Evolutionary conservation across 1,140 invertebrate species (phyloP), one percentile per base, ranked within the genome.

Genomic region (Pseudomyrmex gracilis): DNA sequence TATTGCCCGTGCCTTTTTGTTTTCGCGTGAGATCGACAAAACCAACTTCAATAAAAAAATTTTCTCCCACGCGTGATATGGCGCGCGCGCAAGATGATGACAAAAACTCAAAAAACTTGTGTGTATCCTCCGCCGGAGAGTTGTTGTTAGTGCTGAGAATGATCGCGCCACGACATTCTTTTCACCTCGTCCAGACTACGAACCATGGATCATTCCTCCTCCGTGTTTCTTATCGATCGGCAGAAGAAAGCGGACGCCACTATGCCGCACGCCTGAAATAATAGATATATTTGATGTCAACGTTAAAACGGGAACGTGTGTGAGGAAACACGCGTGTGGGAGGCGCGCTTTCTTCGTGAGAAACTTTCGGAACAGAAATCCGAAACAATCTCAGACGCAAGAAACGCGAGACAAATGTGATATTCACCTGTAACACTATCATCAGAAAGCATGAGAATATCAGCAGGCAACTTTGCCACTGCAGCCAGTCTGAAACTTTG

Each of bases 181-280:
- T 71, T 80, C n/a, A 80, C 53, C 34, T 70, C 76, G 58, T 58
- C 58, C 51, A 70, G 66, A 70, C 66, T 70, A 58, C 76, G 76
- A 24, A 80, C 3, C 17, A 68, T 80, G 53, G 53, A 80, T 90
- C 74, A 90, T 77, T 90, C 87, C 43, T 77, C 67, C 66, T 85
- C 83, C 84, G 89, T 89, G 22, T 90, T 86, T 77, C 90, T 85
- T 73, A 92, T 88, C 71, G 70, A 90, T 82, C 91, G 88, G 71
- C 90, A 94, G 17, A 94, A 86, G 73, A 92, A 91, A 15, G 90
- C 87, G 34, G 93, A 92, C 7, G 91, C 87, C 76, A 92, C 88
- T 74, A 93, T 92, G 7, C 92, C 92, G 67, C 91, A 88, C n/a
- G 87, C 91, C 93, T 93, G 85, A 82, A 92, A 91, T 34, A n/a